Percentiles rank a stretch among this genome's conserved stretches.
Conservation (phyloP, 2,797 vertebrate genomes). For the Artibeus jamaicensis region DNA sequence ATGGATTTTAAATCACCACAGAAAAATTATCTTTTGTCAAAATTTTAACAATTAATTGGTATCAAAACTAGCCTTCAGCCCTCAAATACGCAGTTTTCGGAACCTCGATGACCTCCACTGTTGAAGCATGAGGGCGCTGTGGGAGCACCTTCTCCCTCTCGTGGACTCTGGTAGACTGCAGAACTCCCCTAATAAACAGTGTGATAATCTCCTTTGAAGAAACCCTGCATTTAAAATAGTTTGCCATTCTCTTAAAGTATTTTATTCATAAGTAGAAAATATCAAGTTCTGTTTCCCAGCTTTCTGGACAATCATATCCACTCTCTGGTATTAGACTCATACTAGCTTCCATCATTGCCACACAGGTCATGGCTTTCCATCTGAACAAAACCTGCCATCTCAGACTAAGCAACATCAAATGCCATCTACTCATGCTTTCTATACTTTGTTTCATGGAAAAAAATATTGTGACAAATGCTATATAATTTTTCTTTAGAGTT, state of each 20-base stretch:
- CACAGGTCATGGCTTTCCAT: background rate
- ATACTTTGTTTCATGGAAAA: background rate
- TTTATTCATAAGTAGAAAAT: background rate
- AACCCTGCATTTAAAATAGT: background rate
- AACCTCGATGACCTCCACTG: background rate
- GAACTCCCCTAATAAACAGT: background rate
- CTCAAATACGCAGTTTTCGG: background rate
- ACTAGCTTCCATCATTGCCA: background rate
- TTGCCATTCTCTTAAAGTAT: background rate
- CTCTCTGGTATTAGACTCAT: background rate
- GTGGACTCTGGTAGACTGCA: background rate
- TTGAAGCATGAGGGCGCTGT: background rate
- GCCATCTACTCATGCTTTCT: background rate
- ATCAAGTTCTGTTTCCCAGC: background rate
- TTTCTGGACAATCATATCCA: background rate
- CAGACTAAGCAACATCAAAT: background rate
- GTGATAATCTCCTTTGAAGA: background rate
- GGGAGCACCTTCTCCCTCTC: rapidly evolving
- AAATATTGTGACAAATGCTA: background rate
- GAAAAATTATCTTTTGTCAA: background rate
- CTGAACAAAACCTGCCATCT: background rate
- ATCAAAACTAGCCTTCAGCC: background rate
- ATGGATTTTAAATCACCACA: background rate
- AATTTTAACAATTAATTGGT: background rate
- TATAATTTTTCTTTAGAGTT: background rate